Conservation (phyloP, 2,797 vertebrate genomes). For the Pagetopsis macropterus region DNA sequence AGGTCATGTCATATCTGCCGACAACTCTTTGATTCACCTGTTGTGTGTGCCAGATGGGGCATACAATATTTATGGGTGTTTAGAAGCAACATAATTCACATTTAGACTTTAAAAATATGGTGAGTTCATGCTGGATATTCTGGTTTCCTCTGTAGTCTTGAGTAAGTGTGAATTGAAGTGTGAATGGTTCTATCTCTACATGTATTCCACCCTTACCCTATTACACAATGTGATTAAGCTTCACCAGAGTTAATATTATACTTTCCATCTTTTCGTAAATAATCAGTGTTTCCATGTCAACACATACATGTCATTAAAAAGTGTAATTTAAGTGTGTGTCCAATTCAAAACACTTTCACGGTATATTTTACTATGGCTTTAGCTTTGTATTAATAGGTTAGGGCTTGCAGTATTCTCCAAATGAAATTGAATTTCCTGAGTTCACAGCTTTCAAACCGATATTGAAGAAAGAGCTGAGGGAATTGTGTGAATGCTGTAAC, state of each 20-base stretch:
- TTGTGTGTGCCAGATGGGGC: background rate
- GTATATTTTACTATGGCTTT: background rate
- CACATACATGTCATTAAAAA: background rate
- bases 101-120: background rate
- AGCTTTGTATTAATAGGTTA: background rate
- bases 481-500: background rate
- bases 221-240: background rate
- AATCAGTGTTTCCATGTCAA: background rate
- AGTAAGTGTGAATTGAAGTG: background rate
- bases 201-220: background rate
- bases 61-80: background rate
- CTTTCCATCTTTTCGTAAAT: background rate
- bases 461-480: background rate
- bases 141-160: background rate
- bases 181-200: background rate
- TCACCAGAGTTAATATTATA: background rate
- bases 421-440: background rate
- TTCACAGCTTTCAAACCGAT: slow-evolving; percentile 5
- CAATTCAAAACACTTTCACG: background rate
- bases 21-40: background rate
- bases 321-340: background rate
- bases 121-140: background rate
- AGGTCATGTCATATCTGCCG: background rate
- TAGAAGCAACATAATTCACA: background rate
- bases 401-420: background rate